Conservation (phyloP, 92 coral and sea anemone genomes). For the Palythoa heliodiscus region DNA sequence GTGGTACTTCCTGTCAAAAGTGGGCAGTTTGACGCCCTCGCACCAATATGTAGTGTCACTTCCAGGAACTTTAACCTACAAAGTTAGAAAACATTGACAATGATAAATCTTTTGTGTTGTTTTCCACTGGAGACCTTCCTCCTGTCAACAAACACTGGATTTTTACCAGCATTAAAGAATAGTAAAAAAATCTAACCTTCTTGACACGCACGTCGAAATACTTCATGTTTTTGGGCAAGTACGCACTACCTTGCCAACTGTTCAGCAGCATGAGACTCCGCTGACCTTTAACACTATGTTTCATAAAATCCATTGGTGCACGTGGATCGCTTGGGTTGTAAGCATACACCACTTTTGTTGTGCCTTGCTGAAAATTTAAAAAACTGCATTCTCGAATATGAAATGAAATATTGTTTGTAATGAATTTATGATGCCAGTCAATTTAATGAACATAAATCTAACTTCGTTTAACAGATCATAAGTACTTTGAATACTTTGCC, state of each 20-base stretch:
- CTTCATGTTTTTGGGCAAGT: conserved; percentile 51
- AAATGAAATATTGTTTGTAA: no score
- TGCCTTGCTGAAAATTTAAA: conserved; percentile 45
- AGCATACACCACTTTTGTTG: conserved; percentile 59
- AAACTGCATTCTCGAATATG: neutral
- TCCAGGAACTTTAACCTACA: conserved; percentile 1
- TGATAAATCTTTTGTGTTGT: neutral
- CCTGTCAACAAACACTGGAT: neutral
- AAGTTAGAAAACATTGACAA: neutral
- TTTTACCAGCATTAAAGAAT: neutral
- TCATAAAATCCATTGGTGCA: conserved; percentile 40
- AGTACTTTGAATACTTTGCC: no score
- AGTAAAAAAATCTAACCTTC: neutral
- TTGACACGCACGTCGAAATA: conserved; percentile 41
- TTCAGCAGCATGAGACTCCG: conserved; percentile 57
- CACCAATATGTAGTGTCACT: conserved; percentile 45
- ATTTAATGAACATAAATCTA: no score
- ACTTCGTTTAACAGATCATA: no score
- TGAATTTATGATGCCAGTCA: no score
- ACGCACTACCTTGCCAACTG: conserved; percentile 17
- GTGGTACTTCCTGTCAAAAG: conserved; percentile 32
- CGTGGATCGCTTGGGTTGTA: conserved; percentile 50
- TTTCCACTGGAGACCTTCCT: neutral
- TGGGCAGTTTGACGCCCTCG: conserved; percentile 37
- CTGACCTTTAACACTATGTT: conserved; percentile 48